Conservation (phyloP, 2,797 vertebrate genomes). For the Thamnophis elegans region DNA sequence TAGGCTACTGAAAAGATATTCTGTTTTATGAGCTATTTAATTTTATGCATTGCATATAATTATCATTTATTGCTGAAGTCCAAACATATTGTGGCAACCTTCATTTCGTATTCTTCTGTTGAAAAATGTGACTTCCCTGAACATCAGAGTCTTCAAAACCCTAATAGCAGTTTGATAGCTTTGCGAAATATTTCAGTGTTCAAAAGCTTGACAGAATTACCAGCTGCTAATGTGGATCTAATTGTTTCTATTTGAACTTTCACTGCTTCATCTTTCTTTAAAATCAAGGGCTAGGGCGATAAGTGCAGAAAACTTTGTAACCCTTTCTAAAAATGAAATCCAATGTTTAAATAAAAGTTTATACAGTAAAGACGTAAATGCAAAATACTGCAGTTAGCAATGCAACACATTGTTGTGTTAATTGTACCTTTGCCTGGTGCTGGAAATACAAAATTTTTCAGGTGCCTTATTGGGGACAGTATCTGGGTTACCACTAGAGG, state of each 20-base stretch:
- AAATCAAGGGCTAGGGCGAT: background rate
- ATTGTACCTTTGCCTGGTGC: background rate
- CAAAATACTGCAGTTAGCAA: background rate
- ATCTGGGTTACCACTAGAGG: background rate
- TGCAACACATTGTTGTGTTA: background rate
- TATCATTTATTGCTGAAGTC: background rate
- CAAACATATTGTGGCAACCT: background rate
- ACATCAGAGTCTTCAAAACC: background rate
- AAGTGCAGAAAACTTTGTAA: background rate
- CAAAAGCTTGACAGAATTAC: background rate
- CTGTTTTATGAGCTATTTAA: background rate
- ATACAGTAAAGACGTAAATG: background rate
- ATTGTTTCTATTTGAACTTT: background rate
- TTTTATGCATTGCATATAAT: background rate
- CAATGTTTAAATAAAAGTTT: background rate
- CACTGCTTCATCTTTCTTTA: background rate
- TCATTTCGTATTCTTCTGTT: background rate
- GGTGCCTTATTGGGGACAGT: background rate
- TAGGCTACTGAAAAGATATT: background rate
- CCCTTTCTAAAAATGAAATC: background rate
- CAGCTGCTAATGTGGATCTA: background rate
- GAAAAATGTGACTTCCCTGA: background rate
- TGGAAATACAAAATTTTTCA: background rate
- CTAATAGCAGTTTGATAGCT: background rate
- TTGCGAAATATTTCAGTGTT: background rate